A percentile compares a stretch with the other conserved stretches of the same genome.
phyloP scores from a whole-genome alignment of 2,113 vertebrate species.

The Cyphotilapia sp. region DNA sequence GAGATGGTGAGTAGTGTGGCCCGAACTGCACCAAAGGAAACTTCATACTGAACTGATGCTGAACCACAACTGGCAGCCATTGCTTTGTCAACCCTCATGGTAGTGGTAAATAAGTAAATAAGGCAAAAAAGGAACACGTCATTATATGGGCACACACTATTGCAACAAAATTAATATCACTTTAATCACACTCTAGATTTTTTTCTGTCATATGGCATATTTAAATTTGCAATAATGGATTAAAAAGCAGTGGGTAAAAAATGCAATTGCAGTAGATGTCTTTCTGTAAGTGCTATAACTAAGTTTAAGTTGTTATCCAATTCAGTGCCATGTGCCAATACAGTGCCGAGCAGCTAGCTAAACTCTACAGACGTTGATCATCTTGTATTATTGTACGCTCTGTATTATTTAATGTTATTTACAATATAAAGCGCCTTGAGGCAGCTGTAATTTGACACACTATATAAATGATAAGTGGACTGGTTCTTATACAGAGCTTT shows the following conservation, averaged over 20 bases:
- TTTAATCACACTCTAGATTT: neutral
- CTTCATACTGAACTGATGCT: neutral
- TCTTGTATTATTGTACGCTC: neutral
- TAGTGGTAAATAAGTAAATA: neutral
- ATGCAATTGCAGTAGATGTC: neutral
- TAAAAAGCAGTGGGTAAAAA: neutral
- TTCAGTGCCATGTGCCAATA: neutral
- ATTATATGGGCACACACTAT: neutral
- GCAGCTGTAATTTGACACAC: neutral
- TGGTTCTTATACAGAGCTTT: neutral
- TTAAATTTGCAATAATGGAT: neutral
- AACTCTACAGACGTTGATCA: neutral
- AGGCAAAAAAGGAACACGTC: neutral
- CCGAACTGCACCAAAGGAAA: neutral
- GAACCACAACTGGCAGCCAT: neutral
- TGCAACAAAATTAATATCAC: neutral
- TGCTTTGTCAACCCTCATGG: neutral
- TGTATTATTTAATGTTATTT: neutral
- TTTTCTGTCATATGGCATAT: neutral
- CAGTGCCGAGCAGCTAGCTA: neutral
- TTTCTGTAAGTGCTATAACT: neutral
- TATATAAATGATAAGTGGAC: neutral
- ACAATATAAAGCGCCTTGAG: neutral
- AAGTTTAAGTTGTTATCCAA: neutral
- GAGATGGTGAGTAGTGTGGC: slow-evolving; percentile 80